phyloP scores from a whole-genome alignment of 1,140 invertebrate genomes.

The Drosophila kanapiae region DNA sequence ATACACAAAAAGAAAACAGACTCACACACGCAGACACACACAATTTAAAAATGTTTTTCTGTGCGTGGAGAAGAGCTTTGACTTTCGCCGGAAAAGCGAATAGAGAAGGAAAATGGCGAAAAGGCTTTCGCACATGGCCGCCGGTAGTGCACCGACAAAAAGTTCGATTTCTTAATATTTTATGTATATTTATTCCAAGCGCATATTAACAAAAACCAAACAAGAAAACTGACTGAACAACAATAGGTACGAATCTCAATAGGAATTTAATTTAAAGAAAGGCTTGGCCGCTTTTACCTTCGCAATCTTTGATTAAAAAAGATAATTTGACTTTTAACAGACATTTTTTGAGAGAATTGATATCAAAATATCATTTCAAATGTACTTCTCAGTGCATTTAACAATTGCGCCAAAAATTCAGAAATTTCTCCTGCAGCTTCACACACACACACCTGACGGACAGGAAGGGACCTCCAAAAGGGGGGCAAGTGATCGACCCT shows the following conservation, averaged over 20 bases:
- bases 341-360: too few relatives aligned
- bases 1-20: background rate
- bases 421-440: background rate
- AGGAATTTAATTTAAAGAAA: background rate
- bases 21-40: background rate
- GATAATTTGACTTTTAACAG: too few relatives aligned
- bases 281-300: background rate
- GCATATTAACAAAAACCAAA: too few relatives aligned
- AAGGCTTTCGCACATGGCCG: slow-evolving; percentile 12
- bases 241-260: too few relatives aligned
- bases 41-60: slow-evolving; percentile 30
- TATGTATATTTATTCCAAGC: background rate
- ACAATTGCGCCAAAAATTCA: slow-evolving; percentile 3
- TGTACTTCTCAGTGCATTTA: background rate
- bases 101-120: background rate
- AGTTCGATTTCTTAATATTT: background rate
- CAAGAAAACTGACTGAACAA: background rate
- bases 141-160: slow-evolving; percentile 7
- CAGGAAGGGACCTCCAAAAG: too few relatives aligned
- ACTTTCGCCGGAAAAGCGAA: slow-evolving; percentile 16
- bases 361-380: too few relatives aligned
- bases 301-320: too few relatives aligned
- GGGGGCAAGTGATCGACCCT: background rate
- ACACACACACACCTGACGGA: background rate
- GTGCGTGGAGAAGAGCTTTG: slow-evolving; percentile 24